phyloP scores from a whole-genome alignment of 2,113 vertebrate genomes.

The Petaurus breviceps region DNA sequence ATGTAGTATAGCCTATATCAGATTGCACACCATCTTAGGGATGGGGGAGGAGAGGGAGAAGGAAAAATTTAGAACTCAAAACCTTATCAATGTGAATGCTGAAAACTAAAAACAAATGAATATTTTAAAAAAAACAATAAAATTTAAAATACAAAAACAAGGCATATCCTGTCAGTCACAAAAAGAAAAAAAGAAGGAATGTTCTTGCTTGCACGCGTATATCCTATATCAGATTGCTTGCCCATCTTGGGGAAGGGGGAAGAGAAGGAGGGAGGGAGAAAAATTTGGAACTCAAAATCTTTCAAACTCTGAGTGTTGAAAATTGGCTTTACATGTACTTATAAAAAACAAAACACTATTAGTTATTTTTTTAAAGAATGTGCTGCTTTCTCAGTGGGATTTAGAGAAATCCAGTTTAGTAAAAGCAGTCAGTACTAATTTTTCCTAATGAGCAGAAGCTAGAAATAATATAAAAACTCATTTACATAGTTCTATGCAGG shows the following conservation, averaged over 20 bases:
- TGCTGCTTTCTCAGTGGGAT: background rate
- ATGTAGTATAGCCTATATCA: background rate
- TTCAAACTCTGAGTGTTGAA: background rate
- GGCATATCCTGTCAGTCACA: too few species aligned
- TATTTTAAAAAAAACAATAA: too few species aligned
- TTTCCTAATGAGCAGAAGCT: background rate
- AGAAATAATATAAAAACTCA: background rate
- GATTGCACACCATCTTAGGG: background rate
- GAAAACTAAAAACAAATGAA: too few species aligned
- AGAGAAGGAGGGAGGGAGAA: too few species aligned
- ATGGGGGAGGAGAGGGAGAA: background rate
- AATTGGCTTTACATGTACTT: background rate
- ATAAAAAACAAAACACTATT: background rate
- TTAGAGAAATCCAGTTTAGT: background rate
- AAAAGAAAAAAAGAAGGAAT: too few species aligned
- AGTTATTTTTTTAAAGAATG: background rate
- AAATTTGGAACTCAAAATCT: too few species aligned
- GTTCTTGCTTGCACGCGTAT: too few species aligned
- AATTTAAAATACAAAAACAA: too few species aligned
- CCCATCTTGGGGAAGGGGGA: too few species aligned
- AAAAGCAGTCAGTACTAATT: background rate
- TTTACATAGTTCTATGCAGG: background rate
- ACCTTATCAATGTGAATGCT: too few species aligned
- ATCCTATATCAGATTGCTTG: too few species aligned
- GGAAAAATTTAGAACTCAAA: background rate